Evolutionary conservation across 1,140 invertebrate genomes (phyloP).

Genomic region (Scaptomyza montana): DNA sequence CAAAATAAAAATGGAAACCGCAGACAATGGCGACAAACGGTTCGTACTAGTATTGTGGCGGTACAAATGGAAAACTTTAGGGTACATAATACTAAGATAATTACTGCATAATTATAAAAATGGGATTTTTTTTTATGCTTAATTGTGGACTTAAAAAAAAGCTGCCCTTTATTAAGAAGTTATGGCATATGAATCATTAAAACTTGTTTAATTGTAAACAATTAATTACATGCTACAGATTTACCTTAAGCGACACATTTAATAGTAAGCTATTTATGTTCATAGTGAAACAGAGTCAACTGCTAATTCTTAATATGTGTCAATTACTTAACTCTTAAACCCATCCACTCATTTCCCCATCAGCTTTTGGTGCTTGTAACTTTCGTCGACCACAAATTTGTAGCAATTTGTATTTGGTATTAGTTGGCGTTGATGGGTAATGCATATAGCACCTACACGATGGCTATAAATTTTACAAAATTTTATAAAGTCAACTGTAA

Average conservation of each 20-base stretch:
- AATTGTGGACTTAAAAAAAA: slow-evolving; percentile 1
- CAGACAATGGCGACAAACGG: slow-evolving; percentile 10
- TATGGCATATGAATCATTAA: too few species aligned
- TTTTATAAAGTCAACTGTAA: slow-evolving; percentile 79
- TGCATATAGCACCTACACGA: slow-evolving; percentile 67
- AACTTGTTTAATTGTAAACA: too few species aligned
- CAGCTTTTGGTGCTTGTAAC: slow-evolving; percentile 40
- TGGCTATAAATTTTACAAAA: slow-evolving; percentile 80
- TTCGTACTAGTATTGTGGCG: slow-evolving; percentile 35
- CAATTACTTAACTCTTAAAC: slow-evolving; percentile 44
- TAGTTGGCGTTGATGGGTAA: slow-evolving; percentile 66
- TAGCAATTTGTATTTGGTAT: slow-evolving; percentile 78
- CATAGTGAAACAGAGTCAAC: slow-evolving; percentile 7
- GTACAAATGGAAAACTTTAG: slow-evolving; percentile 9
- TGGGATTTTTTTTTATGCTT: background rate
- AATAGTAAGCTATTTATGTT: slow-evolving; percentile 14
- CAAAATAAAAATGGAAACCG: background rate
- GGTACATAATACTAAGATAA: slow-evolving; percentile 25
- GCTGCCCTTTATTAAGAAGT: too few species aligned
- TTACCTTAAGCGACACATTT: background rate
- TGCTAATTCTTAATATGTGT: slow-evolving; percentile 46
- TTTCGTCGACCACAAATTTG: slow-evolving; percentile 67
- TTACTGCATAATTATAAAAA: slow-evolving; percentile 16
- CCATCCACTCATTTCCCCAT: slow-evolving; percentile 2
- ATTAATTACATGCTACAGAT: slow-evolving; percentile 5